Conservation (phyloP, 1,140 invertebrate species). For the Macrotrachela quadricornifera region DNA sequence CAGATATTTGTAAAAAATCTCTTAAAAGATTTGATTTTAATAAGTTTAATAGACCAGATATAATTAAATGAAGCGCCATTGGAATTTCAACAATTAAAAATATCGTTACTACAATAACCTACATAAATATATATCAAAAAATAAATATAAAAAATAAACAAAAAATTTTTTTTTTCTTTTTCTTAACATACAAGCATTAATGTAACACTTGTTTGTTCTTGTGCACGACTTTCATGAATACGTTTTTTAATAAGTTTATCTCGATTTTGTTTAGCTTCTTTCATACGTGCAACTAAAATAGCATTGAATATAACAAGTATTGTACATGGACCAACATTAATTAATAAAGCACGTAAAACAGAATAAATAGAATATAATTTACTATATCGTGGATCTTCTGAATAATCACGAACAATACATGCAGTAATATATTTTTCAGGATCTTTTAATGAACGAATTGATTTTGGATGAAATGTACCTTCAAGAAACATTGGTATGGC, state of each 20-base stretch:
- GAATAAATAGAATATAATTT: conserved; percentile 35
- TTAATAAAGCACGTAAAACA: conserved; percentile 64
- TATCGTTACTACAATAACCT: neutral
- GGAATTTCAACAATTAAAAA: neutral
- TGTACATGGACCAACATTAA: conserved; percentile 66
- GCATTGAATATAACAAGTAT: conserved; percentile 67
- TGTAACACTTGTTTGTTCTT: neutral
- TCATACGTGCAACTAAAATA: conserved; percentile 21
- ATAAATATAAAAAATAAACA: too few relatives aligned
- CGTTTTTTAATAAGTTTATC: neutral
- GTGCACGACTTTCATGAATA: neutral
- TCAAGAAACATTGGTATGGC: neutral
- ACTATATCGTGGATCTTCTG: neutral
- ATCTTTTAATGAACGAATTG: neutral
- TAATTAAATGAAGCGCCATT: conserved; percentile 5
- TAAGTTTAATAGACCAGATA: conserved; percentile 4
- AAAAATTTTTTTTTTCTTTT: neutral
- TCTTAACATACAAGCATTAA: neutral
- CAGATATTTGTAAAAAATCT: conserved; percentile 17
- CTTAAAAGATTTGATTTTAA: neutral
- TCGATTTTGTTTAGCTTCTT: neutral
- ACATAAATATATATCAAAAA: neutral
- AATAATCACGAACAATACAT: too few relatives aligned
- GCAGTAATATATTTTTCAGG: neutral
- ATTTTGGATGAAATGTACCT: neutral